phyloP scores from a whole-genome alignment of 2,797 vertebrate species.

The Gallinago nigripennis region DNA sequence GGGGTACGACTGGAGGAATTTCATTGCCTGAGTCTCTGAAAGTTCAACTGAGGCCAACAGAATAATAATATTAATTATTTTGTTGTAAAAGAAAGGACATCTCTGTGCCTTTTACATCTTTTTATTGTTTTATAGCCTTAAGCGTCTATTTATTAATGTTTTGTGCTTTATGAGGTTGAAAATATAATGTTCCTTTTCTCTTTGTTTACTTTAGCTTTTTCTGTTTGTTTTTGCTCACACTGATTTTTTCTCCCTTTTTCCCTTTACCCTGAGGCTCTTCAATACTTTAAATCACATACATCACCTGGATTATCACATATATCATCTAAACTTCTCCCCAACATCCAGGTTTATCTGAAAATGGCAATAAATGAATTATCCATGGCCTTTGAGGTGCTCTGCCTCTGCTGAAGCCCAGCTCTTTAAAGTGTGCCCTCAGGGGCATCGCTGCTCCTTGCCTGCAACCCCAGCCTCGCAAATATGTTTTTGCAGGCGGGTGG shows the following conservation, averaged over 20 bases:
- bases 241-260: background rate
- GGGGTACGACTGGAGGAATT: background rate
- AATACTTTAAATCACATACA: background rate
- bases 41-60: background rate
- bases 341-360: background rate
- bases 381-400: background rate
- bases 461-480: background rate
- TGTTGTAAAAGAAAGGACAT: background rate
- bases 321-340: background rate
- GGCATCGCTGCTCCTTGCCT: accelerated
- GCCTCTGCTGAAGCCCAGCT: background rate
- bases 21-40: background rate
- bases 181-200: background rate
- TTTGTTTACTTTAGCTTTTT: slow-evolving; percentile 38
- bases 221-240: background rate
- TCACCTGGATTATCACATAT: background rate
- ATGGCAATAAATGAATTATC: background rate
- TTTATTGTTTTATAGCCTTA: slow-evolving; percentile 27
- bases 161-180: background rate
- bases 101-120: background rate
- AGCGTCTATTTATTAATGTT: slow-evolving; percentile 10
- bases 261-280: background rate
- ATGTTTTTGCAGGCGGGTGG: accelerated
- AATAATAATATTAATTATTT: slow-evolving; percentile 20
- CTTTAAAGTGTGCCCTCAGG: accelerated